Conservation (phyloP, 2,797 vertebrate species). For the Clamator glandarius region DNA sequence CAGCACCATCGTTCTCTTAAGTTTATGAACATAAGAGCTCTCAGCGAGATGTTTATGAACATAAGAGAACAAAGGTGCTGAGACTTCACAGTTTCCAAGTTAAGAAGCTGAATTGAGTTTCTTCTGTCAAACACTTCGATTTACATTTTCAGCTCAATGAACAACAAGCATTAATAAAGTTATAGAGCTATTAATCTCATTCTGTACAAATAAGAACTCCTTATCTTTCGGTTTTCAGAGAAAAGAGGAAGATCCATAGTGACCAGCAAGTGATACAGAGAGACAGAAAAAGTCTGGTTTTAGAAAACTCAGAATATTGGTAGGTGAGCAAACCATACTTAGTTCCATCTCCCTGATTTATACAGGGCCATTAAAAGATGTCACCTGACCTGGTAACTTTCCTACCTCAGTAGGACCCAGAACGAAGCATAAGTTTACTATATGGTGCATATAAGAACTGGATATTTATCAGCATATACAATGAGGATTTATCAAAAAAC, state of each 20-base stretch:
- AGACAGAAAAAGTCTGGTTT: not conserved
- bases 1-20: too few species aligned
- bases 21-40: too few species aligned
- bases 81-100: not conserved
- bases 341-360: not conserved
- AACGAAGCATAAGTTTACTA: not conserved
- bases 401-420: not conserved
- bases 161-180: not conserved
- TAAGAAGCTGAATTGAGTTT: not conserved
- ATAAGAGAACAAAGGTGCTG: not conserved
- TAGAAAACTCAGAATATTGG: not conserved
- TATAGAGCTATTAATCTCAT: not conserved
- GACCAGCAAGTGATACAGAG: not conserved
- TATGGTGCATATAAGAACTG: not conserved
- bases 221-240: not conserved
- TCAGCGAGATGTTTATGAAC: not conserved
- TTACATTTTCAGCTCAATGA: not conserved
- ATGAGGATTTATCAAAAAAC: not conserved
- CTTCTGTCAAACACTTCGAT: not conserved
- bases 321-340: not conserved
- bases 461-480: not conserved
- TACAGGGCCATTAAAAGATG: not conserved
- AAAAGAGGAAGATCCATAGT: not conserved
- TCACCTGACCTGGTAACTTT: rapidly evolving
- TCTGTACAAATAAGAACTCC: not conserved